Evolutionary conservation across 1,140 invertebrate species (phyloP).

Genomic region (Sipha flava): DNA sequence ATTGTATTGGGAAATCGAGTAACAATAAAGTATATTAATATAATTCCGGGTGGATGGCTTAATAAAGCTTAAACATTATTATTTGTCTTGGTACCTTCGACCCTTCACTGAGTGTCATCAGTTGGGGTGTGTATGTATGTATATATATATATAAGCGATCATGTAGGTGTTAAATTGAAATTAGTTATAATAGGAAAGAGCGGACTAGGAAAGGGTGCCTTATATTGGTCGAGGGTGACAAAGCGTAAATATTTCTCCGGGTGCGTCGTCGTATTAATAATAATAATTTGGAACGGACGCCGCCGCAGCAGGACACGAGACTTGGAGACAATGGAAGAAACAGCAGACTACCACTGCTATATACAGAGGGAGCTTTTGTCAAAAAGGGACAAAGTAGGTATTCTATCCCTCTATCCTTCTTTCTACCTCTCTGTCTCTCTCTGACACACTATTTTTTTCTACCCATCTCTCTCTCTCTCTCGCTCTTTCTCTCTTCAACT

Average conservation of each 20-base stretch:
- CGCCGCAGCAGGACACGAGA: constrained; percentile 16
- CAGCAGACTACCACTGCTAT: constrained; percentile 1
- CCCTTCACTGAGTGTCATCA: not conserved
- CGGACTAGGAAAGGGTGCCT: not conserved
- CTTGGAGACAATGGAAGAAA: constrained; percentile 13
- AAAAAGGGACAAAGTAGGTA: constrained; percentile 30
- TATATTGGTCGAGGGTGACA: constrained; percentile 29
- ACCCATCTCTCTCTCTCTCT: not conserved
- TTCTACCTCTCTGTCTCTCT: constrained; percentile 38
- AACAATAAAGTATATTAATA: not conserved
- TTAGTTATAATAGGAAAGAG: constrained; percentile 17
- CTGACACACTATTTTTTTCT: not conserved
- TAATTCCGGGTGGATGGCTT: not conserved
- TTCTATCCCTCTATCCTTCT: not conserved
- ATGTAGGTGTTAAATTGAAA: constrained; percentile 23
- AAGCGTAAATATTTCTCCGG: constrained; percentile 27
- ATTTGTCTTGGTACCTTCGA: not conserved
- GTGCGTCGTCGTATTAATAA: constrained; percentile 13
- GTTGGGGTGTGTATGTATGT: not conserved
- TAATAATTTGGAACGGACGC: constrained; percentile 30
- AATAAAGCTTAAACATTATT: constrained; percentile 22
- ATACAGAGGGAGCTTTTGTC: constrained; percentile 10
- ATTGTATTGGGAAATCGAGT: not conserved
- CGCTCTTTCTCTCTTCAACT: constrained; percentile 34
- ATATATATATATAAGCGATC: not conserved